Evolutionary conservation across 1,140 invertebrate species (phyloP), one percentile per base, ranked within the genome.

Genomic region (Zaprionus taronus): DNA sequence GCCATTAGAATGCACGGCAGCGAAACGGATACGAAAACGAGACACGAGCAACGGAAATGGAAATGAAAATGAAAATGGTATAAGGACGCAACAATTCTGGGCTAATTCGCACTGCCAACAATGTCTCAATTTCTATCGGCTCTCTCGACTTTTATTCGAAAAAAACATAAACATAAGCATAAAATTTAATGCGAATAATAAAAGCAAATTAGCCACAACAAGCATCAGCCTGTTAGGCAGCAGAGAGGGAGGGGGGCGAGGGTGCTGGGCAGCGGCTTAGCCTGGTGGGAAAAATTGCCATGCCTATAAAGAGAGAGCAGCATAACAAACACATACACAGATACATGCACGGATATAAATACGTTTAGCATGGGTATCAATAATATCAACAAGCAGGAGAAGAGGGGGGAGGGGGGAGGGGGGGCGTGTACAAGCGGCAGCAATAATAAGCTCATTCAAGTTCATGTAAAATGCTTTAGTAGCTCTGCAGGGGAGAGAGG

Each of bases 371-470:
- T 83, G 77, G 77, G 49, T 66, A 72, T 75, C 83, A 83, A 86
- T 86, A 86, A 80, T 86, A 87, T 75, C 86, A 83, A 86, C 76
- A 77, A 69, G 62, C 69, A 74, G 51, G 38, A 17, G n/a, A 6
- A 7, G 41, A 44, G 41, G 2, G 15, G 41, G 15, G 6, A 47
- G 63, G 66, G n/a, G 7, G 38, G 15, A n/a, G 6, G 53, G 63
- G 66, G 72, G 6, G 9, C 3, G 31, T 11, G 31, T 34, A 34
- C 9, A 34, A 34, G 77, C 58, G 65, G 62, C 78, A 71, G 80
- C 80, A 83, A 87, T 87, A 87, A 87, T 87, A 87, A 87, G 77
- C 84, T 89, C 84, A 74, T 89, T 89, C 85, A 89, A 89, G 85
- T 90, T 89, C 83, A 89, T 87, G 84, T 87, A 81, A 87, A 87